Evolutionary conservation across 2,888 invertebrate genomes (phyloP).

Genomic region (Vesta saturnalis): DNA sequence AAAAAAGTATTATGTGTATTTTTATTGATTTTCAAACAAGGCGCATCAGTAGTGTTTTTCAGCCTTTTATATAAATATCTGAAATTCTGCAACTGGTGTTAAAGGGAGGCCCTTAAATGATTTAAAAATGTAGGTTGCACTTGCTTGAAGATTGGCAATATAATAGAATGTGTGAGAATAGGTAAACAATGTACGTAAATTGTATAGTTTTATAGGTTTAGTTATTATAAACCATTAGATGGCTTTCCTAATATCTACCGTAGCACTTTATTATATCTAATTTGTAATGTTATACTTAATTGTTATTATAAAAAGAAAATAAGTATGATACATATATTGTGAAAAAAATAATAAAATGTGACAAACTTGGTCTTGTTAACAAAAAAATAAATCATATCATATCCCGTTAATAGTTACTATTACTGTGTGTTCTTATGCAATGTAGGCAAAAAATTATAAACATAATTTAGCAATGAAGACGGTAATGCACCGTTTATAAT

Average conservation of each 20-base stretch:
- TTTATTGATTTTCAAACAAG: neutral
- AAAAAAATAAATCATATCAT: conserved; percentile 70
- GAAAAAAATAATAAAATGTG: conserved; percentile 54
- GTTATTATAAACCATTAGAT: conserved; percentile 41
- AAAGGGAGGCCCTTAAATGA: conserved; percentile 20
- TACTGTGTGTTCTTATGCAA: conserved; percentile 4
- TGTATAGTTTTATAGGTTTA: conserved; percentile 40
- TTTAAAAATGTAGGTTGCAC: conserved; percentile 31
- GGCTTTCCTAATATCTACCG: conserved; percentile 49
- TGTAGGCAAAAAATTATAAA: too few species aligned
- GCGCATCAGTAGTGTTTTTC: neutral
- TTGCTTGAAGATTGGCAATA: conserved; percentile 36
- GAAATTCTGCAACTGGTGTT: conserved; percentile 2
- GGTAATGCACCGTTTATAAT: too few species aligned
- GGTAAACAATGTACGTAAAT: conserved; percentile 31
- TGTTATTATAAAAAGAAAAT: conserved; percentile 36
- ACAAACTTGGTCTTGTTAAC: conserved; percentile 62
- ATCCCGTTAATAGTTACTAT: conserved; percentile 28
- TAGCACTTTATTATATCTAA: conserved; percentile 46
- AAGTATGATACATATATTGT: conserved; percentile 48
- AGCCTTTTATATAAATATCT: neutral
- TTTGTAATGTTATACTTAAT: conserved; percentile 36
- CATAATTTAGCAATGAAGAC: too few species aligned
- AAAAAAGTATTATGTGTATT: neutral
- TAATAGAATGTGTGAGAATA: conserved; percentile 35